A percentile compares a stretch with the other conserved stretches of the same genome.
phyloP scores from a whole-genome alignment of 2,797 vertebrate genomes.

The Eospalax fontanierii region DNA sequence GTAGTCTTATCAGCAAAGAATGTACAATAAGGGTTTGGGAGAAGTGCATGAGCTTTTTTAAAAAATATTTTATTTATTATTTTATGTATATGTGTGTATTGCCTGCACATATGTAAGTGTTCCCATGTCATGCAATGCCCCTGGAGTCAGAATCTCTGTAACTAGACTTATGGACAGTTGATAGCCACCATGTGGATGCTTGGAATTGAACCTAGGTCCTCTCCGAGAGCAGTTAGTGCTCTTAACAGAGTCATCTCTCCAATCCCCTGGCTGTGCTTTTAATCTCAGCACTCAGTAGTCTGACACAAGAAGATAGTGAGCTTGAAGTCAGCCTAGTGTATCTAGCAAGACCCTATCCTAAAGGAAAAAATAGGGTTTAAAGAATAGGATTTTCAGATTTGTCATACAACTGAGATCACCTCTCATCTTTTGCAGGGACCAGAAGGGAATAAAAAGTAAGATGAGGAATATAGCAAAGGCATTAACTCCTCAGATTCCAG shows the following conservation, averaged over 20 bases:
- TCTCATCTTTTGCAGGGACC: conserved; percentile 53
- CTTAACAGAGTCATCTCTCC: no score
- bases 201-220: no score
- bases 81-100: no score
- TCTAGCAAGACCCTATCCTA: neutral
- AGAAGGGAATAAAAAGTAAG: conserved; percentile 83
- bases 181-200: no score
- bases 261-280: neutral
- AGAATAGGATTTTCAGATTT: neutral
- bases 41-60: no score
- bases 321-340: neutral
- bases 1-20: conserved; percentile 84
- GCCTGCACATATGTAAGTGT: no score
- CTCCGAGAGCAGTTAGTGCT: no score
- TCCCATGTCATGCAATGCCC: no score
- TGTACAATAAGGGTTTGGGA: neutral
- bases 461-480: conserved; percentile 83
- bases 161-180: no score
- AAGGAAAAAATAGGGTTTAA: neutral
- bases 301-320: neutral
- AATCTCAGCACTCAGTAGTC: neutral
- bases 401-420: no score
- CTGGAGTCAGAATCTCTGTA: no score
- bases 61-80: no score
- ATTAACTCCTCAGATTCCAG: conserved; percentile 70